Evolutionary conservation across 2,113 vertebrate genomes (phyloP), one percentile per base, ranked within the genome.

Genomic region (Synchiropus splendidus): DNA sequence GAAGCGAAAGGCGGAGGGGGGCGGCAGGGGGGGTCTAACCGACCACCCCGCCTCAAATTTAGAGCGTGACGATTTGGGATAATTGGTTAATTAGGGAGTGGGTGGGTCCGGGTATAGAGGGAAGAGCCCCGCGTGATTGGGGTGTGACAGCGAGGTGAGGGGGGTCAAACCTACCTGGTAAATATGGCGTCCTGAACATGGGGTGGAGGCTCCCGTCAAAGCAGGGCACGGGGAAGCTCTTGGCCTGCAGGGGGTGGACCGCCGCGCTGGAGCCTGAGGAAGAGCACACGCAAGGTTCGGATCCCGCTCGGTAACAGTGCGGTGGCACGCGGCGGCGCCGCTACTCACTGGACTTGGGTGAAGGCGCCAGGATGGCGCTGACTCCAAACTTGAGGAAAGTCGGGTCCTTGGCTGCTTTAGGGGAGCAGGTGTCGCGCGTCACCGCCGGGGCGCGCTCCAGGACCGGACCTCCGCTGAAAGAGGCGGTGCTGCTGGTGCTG

Each of bases 361-460:
- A 64, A 0, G 91, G 92, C 12, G 95, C 89, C 16, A 98, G 89
- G 54, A 98, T 98, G 67, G 95, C 92, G 58, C 90, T 93, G 53
- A 98, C 90, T 41, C 95, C 95, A 51, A 98, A 98, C 83, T 98
- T 98, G 6, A 98, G 87, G 61, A 90, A 94, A 50, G 85, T 88
- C 30, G 90, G 74, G 10, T 94, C 90, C 52, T 73, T 83, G 66
- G 83, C 65, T 9, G 78, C 84, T 68, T 89, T 92, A 0, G 87
- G 72, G 5, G 89, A 88, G 45, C 84, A 79, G 16, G 83, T 77
- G 9, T 87, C 86, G 35, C 86, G 75, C 46, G 81, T 76, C 34
- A 82, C 53, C 0, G 80, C 38, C 12, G 57, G 17, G 1, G 74
- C 17, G 32, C 84, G 75, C 59, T 89, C 89, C 3, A 74, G 52